Evolutionary conservation across 2,797 vertebrate genomes (phyloP), one percentile per base, ranked within the genome.

Genomic region (Crotalus adamanteus): DNA sequence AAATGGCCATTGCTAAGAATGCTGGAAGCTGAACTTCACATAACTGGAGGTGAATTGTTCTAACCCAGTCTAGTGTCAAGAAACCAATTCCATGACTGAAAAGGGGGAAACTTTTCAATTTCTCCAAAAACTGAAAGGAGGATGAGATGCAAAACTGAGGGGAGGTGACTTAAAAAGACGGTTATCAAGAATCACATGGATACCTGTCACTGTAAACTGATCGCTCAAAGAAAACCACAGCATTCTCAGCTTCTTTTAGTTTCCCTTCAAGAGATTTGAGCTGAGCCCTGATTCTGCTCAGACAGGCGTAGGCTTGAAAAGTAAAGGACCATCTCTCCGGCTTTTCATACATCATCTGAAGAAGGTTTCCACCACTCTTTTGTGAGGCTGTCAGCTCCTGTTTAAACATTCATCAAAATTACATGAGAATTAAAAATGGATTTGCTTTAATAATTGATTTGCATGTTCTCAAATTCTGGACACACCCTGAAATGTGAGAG

Each of bases 131-230:
- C 3, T 25, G 11, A 78, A 83, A 53, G 1, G 20, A 14, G 2
- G 42, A 37, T 31, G 47, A 92, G 42, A 16, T 37, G 12, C 42
- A 78, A 18, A 51, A 91, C 2, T 2, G 6, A 55, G 69, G 18
- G 25, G 69, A 22, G 28, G 5, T 59, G 51, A 1, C 18, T 78
- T 9, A 2, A 37, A 16, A 56, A 90, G 63, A 4, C 26, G 18
- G 8, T 16, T 5, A 37, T 47, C 55, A 89, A 51, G 20, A n/a
- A 69, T 16, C 14, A 22, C 22, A 78, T 4, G 1, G 11, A 0
- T 95, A 99, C 99, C 99, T 98, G 98, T 99, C 99, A 0, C 99
- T 99, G 96, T 99, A 99, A 92, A 99, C 98, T 1, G 99, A 99
- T 1, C 99, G 97, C 94, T 99, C 99, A 0, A 99, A 99, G 97